phyloP scores from a whole-genome alignment of 2,888 invertebrate species.

The Ryuthela nishihirai region DNA sequence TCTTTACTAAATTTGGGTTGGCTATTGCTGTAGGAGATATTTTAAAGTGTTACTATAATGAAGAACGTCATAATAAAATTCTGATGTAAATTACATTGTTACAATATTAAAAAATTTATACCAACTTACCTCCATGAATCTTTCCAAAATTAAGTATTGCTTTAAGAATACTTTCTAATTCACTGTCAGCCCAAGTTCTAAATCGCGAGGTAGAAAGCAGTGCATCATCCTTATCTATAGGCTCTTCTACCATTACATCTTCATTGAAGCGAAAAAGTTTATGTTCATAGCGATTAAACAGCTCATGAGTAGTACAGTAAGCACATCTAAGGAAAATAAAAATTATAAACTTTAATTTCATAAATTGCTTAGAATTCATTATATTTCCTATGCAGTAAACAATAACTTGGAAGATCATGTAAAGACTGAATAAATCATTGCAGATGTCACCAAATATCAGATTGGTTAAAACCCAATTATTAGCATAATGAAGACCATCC shows the following conservation, averaged over 20 bases:
- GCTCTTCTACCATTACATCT: conserved; percentile 11
- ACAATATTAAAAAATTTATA: neutral
- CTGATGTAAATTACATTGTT: no score
- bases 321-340: conserved; percentile 47
- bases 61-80: no score
- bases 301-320: conserved; percentile 49
- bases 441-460: no score
- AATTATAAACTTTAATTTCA: neutral
- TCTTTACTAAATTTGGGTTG: no score
- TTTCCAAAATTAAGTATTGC: conserved; percentile 47
- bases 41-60: no score
- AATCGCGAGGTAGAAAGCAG: conserved; percentile 51
- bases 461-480: no score
- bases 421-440: no score
- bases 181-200: conserved; percentile 62
- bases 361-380: neutral
- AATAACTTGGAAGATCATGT: no score
- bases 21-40: no score
- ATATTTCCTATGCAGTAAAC: no score
- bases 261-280: conserved; percentile 49
- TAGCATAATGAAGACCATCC: no score
- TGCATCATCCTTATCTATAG: conserved; percentile 36
- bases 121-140: conserved; percentile 31
- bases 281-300: conserved; percentile 49
- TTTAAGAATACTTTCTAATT: conserved; percentile 59